Evolutionary conservation across 2,888 invertebrate species (phyloP).

Genomic region (Aphidius colemani): DNA sequence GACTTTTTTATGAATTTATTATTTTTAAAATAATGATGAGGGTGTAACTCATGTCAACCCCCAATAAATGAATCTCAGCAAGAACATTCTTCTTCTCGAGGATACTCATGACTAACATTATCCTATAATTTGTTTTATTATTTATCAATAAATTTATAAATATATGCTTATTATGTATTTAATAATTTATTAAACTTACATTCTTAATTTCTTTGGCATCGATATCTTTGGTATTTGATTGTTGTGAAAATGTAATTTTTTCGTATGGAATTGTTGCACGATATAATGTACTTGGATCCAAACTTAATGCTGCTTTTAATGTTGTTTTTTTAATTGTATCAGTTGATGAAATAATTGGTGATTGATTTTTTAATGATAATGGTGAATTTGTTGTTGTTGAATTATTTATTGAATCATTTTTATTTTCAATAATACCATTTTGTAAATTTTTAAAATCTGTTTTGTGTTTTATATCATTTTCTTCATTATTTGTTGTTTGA

Average conservation of each 20-base stretch:
- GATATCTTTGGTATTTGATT: conserved; percentile 48
- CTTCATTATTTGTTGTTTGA: background rate
- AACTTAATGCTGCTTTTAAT: conserved; percentile 57
- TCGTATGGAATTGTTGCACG: conserved; percentile 54
- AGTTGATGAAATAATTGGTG: conserved; percentile 46
- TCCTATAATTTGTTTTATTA: conserved; percentile 38
- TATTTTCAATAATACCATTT: conserved; percentile 47
- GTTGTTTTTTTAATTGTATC: conserved; percentile 50
- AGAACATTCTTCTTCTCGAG: conserved; percentile 53
- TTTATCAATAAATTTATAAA: too few relatives aligned
- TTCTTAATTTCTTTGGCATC: conserved; percentile 49
- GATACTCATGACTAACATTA: conserved; percentile 46
- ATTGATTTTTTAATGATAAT: conserved; percentile 53
- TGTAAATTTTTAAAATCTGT: conserved; percentile 29
- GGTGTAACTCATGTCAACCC: conserved; percentile 42
- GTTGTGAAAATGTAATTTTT: conserved; percentile 53
- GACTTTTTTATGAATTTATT: conserved; percentile 40
- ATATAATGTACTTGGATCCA: conserved; percentile 57
- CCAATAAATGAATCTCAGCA: conserved; percentile 53
- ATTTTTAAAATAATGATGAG: background rate
- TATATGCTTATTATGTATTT: background rate
- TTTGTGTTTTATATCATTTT: background rate
- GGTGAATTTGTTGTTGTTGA: conserved; percentile 43
- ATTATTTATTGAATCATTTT: conserved; percentile 44
- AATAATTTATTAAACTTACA: conserved; percentile 34